Percentiles rank a stretch among this genome's conserved stretches.
Conservation (phyloP, 2,888 invertebrate genomes). For the Ectemnius continuus region DNA sequence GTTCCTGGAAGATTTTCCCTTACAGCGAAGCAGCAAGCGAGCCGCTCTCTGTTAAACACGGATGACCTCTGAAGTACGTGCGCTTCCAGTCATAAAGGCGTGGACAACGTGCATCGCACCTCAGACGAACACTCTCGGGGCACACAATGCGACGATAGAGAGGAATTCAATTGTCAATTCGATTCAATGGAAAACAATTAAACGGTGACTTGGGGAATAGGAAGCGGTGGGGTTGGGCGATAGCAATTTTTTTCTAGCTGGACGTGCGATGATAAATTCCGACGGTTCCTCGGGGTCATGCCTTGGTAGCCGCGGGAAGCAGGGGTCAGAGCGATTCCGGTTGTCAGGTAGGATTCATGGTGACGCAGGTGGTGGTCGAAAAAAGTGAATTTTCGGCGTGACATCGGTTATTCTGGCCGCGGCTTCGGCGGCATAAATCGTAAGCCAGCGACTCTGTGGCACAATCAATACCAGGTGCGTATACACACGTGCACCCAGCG, state of each 20-base stretch:
- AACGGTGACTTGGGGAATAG: no score
- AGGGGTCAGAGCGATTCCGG: constrained; percentile 47
- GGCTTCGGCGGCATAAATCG: constrained; percentile 64
- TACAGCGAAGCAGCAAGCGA: no score
- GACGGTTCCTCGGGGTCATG: constrained; percentile 28
- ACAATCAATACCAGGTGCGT: constrained; percentile 48
- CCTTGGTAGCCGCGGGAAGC: constrained; percentile 28
- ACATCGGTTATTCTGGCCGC: constrained; percentile 63
- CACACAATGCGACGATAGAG: no score
- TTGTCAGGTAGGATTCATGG: constrained; percentile 58
- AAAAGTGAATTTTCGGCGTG: constrained; percentile 61
- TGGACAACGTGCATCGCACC: no score
- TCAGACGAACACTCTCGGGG: no score
- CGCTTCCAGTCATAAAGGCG: no score
- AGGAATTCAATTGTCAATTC: no score
- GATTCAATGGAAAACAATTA: no score
- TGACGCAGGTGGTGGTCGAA: constrained; percentile 54
- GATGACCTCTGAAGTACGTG: no score
- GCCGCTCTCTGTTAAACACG: no score
- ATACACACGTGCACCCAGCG: background rate
- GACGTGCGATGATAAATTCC: constrained; percentile 41
- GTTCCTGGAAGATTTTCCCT: no score
- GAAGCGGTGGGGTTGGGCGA: background rate
- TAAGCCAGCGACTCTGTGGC: constrained; percentile 54
- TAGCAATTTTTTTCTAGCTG: background rate